A percentile compares a stretch with the other conserved stretches of the same genome.
Conservation (phyloP, 2,888 invertebrate genomes). For the Cephus sareptanus region DNA sequence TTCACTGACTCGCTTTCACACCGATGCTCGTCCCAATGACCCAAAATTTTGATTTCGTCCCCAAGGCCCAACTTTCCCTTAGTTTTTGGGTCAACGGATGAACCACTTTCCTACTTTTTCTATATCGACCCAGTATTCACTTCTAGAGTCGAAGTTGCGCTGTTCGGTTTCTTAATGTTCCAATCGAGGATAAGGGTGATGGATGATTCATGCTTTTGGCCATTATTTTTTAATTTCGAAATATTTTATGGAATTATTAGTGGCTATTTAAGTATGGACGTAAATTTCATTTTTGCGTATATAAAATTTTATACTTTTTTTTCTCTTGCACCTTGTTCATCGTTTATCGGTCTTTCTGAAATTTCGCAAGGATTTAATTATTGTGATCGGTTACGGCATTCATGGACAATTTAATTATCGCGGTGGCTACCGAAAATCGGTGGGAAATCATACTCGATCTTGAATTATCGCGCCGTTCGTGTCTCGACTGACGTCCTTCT, state of each 20-base stretch:
- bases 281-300: not conserved
- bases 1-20: conserved; percentile 40
- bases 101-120: conserved; percentile 19
- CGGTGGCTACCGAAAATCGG: not conserved
- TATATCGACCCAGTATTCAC: not conserved
- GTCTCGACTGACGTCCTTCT: not conserved
- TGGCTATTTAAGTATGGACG: not conserved
- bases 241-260: not conserved
- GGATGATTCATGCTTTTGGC: not conserved
- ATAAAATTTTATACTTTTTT: not conserved
- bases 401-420: not conserved
- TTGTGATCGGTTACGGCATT: not conserved
- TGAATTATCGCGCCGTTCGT: not conserved
- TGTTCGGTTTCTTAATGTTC: not conserved
- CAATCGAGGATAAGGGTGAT: not conserved
- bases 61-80: conserved; percentile 37
- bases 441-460: not conserved
- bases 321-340: not conserved
- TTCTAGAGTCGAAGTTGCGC: not conserved
- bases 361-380: conserved; percentile 4
- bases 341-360: not conserved
- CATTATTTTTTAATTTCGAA: not conserved
- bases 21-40: conserved; percentile 36
- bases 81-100: conserved; percentile 18
- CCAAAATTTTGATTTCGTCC: conserved; percentile 35